A percentile compares a stretch with the other conserved stretches of the same genome.
Conservation (phyloP, 2,888 invertebrate species). For the Dicyrtomina minuta region DNA sequence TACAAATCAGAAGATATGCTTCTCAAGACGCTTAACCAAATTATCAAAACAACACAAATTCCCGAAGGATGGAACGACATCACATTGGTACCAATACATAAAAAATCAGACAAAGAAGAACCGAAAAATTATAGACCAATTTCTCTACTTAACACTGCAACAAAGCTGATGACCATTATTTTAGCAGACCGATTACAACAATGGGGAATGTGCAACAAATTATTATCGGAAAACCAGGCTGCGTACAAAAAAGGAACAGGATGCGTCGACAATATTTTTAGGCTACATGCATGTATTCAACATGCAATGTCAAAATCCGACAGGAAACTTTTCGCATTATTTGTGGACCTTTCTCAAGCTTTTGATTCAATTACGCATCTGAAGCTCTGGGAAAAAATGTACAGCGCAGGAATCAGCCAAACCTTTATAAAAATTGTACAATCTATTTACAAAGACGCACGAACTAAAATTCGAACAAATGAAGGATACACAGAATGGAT, state of each 20-base stretch:
- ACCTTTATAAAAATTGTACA: neutral
- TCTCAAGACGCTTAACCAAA: neutral
- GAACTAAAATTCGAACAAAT: neutral
- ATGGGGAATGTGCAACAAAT: neutral
- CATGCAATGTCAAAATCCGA: no score
- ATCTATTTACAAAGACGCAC: no score
- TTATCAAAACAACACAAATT: neutral
- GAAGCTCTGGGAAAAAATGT: neutral
- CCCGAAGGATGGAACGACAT: neutral
- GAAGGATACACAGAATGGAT: neutral
- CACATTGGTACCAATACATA: no score
- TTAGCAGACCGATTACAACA: neutral
- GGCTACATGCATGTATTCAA: neutral
- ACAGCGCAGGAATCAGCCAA: neutral
- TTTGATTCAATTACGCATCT: neutral
- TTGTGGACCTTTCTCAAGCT: neutral
- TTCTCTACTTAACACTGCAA: neutral
- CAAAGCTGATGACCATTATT: neutral
- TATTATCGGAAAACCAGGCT: neutral
- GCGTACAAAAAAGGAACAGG: neutral
- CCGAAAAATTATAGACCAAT: no score
- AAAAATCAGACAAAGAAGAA: neutral
- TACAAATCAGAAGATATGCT: neutral
- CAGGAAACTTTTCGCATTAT: neutral
- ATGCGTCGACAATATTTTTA: neutral